Percentiles rank a stretch among this genome's conserved stretches.
phyloP scores from a whole-genome alignment of 2,888 invertebrate species.

The Conomelus anceps region DNA sequence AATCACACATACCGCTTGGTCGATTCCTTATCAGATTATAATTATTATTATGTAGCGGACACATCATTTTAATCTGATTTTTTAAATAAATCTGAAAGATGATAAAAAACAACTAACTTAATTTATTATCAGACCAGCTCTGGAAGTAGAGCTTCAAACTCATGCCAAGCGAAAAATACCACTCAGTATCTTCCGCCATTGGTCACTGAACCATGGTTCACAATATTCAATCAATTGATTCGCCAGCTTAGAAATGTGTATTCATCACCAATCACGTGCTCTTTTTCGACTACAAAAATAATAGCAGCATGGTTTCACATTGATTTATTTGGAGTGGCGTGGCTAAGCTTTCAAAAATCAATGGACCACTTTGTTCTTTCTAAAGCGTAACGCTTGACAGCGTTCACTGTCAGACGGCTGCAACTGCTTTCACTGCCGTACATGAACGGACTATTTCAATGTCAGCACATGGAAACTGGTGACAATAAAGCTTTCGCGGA shows the following conservation, averaged over 20 bases:
- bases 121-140: neutral
- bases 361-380: neutral
- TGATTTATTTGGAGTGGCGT: neutral
- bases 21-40: too few relatives aligned
- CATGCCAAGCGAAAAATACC: neutral
- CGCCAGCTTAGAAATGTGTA: neutral
- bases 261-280: neutral
- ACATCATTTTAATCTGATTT: too few relatives aligned
- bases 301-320: neutral
- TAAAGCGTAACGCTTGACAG: neutral
- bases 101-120: too few relatives aligned
- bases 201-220: neutral
- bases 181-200: neutral
- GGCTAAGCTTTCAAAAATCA: neutral
- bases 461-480: neutral
- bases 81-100: neutral
- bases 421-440: neutral
- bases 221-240: neutral
- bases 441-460: neutral
- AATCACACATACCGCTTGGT: too few relatives aligned
- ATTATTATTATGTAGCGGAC: too few relatives aligned
- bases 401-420: neutral
- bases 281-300: neutral
- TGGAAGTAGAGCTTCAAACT: neutral
- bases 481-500: neutral